Evolutionary conservation across 2,888 invertebrate species (phyloP).

Genomic region (Pterobdella sp.): DNA sequence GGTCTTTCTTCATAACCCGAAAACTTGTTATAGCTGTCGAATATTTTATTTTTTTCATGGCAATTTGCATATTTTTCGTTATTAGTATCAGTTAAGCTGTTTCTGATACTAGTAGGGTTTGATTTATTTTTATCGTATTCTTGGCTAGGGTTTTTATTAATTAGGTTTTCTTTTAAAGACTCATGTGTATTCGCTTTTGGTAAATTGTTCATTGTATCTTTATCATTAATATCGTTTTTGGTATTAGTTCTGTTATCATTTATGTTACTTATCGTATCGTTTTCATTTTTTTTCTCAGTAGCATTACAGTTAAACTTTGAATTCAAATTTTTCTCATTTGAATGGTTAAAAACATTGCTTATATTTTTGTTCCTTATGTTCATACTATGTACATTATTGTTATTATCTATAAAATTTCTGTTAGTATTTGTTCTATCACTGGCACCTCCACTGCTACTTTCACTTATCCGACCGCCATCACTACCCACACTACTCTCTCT

Average conservation of each 20-base stretch:
- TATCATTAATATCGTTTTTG: neutral
- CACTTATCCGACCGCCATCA: neutral
- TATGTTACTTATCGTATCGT: neutral
- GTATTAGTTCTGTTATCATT: neutral
- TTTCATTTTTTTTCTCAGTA: neutral
- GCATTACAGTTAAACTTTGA: neutral
- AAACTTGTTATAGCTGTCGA: too few relatives aligned
- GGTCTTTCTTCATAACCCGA: too few relatives aligned
- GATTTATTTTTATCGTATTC: neutral
- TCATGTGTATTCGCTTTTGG: conserved; percentile 1
- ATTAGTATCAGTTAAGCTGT: neutral
- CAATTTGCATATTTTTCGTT: neutral
- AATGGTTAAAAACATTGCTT: neutral
- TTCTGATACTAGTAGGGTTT: neutral
- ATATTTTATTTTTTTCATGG: neutral
- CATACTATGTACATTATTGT: neutral
- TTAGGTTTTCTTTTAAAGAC: neutral
- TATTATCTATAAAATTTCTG: neutral
- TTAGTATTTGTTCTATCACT: neutral
- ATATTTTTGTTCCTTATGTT: neutral
- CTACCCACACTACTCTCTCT: neutral
- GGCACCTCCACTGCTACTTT: neutral
- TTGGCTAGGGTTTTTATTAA: neutral
- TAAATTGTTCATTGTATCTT: too few relatives aligned
- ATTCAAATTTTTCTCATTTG: neutral